Percentiles rank a stretch among this genome's conserved stretches.
phyloP scores from a whole-genome alignment of 2,888 invertebrate genomes.

The Muschampia plurimacula region DNA sequence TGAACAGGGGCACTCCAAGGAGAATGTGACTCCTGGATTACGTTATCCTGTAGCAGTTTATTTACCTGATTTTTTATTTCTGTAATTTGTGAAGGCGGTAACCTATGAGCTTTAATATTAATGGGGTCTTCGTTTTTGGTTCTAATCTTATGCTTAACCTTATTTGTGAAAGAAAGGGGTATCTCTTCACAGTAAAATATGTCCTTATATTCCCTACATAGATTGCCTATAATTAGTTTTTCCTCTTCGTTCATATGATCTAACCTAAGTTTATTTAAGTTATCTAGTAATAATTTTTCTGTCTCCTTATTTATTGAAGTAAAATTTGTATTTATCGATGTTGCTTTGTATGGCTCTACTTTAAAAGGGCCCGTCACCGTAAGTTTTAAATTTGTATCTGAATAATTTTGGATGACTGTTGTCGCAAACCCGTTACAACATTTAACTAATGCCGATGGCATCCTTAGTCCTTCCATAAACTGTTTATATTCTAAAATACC shows the following conservation, averaged over 20 bases:
- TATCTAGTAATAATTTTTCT: neutral
- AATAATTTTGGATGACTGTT: conserved; percentile 1
- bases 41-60: conserved; percentile 52
- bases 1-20: conserved; percentile 60
- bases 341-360: neutral
- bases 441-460: conserved; percentile 6
- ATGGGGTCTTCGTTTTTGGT: conserved; percentile 17
- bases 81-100: conserved; percentile 46
- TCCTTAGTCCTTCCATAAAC: neutral
- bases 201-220: conserved; percentile 16
- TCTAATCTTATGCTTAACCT: conserved; percentile 13
- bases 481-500: neutral
- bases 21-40: conserved; percentile 53
- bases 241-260: conserved; percentile 9
- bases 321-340: neutral
- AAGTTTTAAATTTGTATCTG: neutral
- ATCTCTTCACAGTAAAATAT: conserved; percentile 17
- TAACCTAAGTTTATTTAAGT: conserved; percentile 8
- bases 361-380: neutral
- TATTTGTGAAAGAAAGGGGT: conserved; percentile 14
- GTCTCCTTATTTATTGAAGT: neutral
- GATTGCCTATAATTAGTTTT: neutral
- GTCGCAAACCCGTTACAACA: neutral
- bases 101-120: conserved; percentile 43
- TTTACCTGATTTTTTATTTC: conserved; percentile 55